Conservation (phyloP, 2,113 vertebrate species). For the Halichoeres trimaculatus region DNA sequence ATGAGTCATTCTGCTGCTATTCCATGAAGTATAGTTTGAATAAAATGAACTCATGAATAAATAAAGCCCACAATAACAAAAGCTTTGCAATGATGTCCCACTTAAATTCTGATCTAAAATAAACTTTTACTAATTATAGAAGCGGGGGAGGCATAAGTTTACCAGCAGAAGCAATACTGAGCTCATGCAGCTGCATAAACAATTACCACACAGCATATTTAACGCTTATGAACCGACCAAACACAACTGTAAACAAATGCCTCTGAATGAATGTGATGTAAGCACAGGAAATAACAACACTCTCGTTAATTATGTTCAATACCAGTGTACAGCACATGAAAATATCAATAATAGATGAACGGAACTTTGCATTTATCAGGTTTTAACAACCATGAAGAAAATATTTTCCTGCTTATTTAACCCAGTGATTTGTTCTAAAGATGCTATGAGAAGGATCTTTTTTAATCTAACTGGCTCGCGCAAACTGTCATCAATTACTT, state of each 20-base stretch:
- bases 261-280: neutral
- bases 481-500: too few relatives aligned
- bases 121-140: neutral
- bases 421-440: too few relatives aligned
- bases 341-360: neutral
- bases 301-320: neutral
- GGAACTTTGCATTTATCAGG: too few relatives aligned
- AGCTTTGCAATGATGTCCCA: neutral
- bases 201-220: neutral
- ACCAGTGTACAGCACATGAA: neutral
- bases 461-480: too few relatives aligned
- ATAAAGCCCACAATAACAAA: slow-evolving; percentile 16
- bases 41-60: slow-evolving; percentile 54
- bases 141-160: neutral
- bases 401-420: too few relatives aligned
- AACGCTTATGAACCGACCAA: neutral
- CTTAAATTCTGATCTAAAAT: slow-evolving; percentile 4
- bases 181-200: neutral
- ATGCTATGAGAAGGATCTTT: too few relatives aligned
- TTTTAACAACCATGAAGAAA: too few relatives aligned
- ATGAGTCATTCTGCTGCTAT: neutral
- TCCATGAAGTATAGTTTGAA: slow-evolving; percentile 22
- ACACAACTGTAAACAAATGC: neutral
- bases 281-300: neutral
- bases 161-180: neutral